phyloP scores from a whole-genome alignment of 2,888 invertebrate species.

The Mesorhabditis spiculigera region DNA sequence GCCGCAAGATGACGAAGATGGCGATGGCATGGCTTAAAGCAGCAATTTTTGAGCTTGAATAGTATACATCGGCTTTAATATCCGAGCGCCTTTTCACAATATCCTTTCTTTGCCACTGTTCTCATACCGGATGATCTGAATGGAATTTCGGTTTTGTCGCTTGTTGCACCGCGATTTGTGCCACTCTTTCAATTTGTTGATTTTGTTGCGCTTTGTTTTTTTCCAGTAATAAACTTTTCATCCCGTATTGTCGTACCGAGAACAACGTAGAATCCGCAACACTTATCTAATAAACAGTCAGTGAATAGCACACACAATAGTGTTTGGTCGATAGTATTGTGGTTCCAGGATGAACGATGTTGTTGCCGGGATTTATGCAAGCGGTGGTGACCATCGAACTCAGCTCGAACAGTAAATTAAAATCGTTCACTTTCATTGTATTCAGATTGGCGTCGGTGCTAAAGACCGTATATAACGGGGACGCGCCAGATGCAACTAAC shows the following conservation, averaged over 20 bases:
- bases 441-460: not conserved
- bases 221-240: conserved; percentile 6
- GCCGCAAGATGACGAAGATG: conserved; percentile 61
- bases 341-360: conserved; percentile 17
- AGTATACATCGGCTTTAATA: too few relatives aligned
- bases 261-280: not conserved
- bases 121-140: conserved; percentile 8
- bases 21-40: conserved; percentile 57
- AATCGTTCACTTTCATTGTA: not conserved
- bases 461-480: conserved; percentile 7
- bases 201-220: conserved; percentile 14
- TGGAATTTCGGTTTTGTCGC: conserved; percentile 10
- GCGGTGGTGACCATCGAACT: conserved; percentile 41
- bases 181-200: not conserved
- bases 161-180: conserved; percentile 5
- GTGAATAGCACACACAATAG: too few relatives aligned
- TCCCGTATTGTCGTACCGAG: not conserved
- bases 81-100: conserved; percentile 1
- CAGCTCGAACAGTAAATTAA: conserved; percentile 32
- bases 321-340: too few relatives aligned
- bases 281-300: not conserved
- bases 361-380: conserved; percentile 33
- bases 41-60: not conserved
- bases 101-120: not conserved
- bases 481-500: conserved; percentile 15